Percentiles rank a stretch among this genome's conserved stretches.
phyloP scores from a whole-genome alignment of 2,797 vertebrate species.

The Sebastes glaucus region DNA sequence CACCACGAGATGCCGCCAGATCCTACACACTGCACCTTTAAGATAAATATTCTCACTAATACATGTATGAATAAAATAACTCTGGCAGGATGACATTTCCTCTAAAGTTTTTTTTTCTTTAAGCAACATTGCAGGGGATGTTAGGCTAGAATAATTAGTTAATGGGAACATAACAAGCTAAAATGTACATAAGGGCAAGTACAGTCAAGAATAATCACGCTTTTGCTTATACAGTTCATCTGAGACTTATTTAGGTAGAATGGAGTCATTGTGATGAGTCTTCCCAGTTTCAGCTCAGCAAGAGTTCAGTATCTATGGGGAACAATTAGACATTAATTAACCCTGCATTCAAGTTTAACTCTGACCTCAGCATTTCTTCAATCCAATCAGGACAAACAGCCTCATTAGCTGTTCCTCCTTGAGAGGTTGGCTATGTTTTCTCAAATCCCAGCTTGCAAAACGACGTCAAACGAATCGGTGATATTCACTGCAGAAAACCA shows the following conservation, averaged over 20 bases:
- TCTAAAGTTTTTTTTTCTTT: neutral
- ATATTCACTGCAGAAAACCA: neutral
- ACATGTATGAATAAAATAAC: neutral
- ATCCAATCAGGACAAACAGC: conserved; percentile 12
- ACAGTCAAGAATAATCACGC: neutral
- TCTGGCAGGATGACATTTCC: neutral
- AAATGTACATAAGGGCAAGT: neutral
- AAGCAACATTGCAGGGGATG: neutral
- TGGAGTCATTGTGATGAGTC: neutral
- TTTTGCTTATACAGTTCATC: neutral
- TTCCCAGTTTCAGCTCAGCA: neutral
- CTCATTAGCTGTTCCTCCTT: neutral
- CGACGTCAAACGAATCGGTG: neutral
- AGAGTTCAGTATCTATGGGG: neutral
- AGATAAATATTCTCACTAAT: neutral
- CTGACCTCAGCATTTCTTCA: neutral
- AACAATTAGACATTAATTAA: conserved; percentile 21
- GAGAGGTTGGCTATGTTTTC: neutral
- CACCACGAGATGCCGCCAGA: no score
- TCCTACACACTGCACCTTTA: neutral
- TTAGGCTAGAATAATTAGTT: neutral
- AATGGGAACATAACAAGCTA: neutral
- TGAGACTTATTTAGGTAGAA: neutral
- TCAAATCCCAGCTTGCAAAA: neutral
- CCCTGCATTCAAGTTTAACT: conserved; percentile 3